phyloP scores from a whole-genome alignment of 2,113 vertebrate genomes.

The Colossoma macropomum region DNA sequence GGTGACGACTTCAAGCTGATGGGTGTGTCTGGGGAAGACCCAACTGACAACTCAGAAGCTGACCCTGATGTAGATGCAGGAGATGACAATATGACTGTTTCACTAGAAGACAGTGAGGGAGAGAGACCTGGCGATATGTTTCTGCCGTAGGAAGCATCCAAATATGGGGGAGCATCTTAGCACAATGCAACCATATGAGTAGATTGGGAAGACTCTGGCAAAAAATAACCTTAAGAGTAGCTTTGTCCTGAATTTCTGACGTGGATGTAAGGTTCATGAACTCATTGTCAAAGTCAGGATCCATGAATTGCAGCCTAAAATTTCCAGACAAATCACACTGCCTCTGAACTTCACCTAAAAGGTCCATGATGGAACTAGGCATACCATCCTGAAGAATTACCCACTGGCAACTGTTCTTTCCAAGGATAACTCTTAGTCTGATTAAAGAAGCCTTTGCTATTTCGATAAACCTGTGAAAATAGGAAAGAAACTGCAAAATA shows the following conservation, averaged over 20 bases:
- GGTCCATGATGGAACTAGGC: constrained; percentile 30
- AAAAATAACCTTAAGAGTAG: too few relatives aligned
- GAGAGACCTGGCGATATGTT: neutral
- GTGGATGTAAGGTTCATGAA: constrained; percentile 48
- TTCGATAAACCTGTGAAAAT: neutral
- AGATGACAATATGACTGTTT: too few relatives aligned
- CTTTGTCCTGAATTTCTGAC: constrained; percentile 9
- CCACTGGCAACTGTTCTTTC: constrained; percentile 43
- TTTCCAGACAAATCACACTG: constrained; percentile 32
- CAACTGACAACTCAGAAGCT: constrained; percentile 22
- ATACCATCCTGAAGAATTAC: constrained; percentile 45
- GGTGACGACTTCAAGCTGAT: neutral
- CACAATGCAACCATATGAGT: too few relatives aligned
- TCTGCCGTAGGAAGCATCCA: too few relatives aligned
- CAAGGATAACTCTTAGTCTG: constrained; percentile 44
- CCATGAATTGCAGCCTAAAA: constrained; percentile 52
- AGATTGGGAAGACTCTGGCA: too few relatives aligned
- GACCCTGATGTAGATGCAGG: constrained; percentile 7
- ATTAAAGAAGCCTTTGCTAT: constrained; percentile 2
- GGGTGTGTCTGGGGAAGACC: constrained; percentile 22
- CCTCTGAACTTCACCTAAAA: constrained; percentile 39
- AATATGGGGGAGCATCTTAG: too few relatives aligned
- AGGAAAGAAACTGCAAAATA: too few relatives aligned
- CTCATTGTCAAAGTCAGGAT: constrained; percentile 49
- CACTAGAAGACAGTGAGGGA: neutral